Evolutionary conservation across 2,797 vertebrate genomes (phyloP).

Genomic region (Picus viridis): DNA sequence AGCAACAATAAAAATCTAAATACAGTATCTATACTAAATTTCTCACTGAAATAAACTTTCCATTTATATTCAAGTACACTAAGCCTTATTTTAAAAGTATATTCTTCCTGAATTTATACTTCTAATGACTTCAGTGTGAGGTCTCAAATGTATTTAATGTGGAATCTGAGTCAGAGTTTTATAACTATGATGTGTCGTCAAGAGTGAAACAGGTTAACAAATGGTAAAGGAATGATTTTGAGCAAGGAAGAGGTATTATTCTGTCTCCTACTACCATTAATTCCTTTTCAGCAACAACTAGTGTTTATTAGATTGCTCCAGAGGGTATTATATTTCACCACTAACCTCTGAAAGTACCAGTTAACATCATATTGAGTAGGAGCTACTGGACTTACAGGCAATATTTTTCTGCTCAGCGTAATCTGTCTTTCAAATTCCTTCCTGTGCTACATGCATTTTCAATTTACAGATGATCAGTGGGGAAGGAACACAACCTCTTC

Average conservation of each 20-base stretch:
- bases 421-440: background rate
- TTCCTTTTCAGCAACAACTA: background rate
- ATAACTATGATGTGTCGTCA: background rate
- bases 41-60: background rate
- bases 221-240: background rate
- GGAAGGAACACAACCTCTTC: background rate
- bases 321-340: slow-evolving; percentile 3
- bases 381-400: background rate
- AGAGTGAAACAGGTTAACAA: background rate
- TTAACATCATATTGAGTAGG: background rate
- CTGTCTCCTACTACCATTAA: slow-evolving; percentile 2
- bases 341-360: background rate
- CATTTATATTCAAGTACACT: background rate
- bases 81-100: background rate
- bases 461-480: background rate
- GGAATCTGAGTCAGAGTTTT: background rate
- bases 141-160: background rate
- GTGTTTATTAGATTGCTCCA: background rate
- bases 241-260: background rate
- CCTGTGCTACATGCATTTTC: background rate
- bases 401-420: background rate
- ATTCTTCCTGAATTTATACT: background rate
- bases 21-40: background rate
- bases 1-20: background rate
- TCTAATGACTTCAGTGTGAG: background rate